These are phyloP conservation scores for Dendroctonus valens DNA, from an alignment of 1,140 invertebrate genomes.

Conservation along the genomic window DNA sequence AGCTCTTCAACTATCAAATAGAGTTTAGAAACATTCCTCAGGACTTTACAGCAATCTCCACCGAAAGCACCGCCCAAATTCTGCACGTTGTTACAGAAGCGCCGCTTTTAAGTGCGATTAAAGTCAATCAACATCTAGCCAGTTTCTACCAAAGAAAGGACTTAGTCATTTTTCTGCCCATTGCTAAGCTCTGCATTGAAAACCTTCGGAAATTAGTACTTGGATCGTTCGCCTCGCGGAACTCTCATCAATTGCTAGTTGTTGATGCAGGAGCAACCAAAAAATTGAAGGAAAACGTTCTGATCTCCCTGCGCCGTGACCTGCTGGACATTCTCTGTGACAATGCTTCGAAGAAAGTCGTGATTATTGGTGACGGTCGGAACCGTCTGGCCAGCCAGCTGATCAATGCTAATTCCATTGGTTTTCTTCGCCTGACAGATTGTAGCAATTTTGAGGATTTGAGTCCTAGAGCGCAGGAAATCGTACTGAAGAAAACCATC, in stretches of 20 bases:
- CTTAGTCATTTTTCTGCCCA: no score
- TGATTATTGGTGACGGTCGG: not conserved
- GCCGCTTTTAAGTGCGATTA: no score
- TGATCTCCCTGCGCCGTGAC: not conserved
- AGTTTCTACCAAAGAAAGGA: no score
- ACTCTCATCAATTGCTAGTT: no score
- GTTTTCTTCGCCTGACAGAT: not conserved
- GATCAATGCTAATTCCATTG: not conserved
- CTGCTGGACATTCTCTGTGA: not conserved
- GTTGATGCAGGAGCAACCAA: no score
- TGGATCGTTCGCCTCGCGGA: no score
- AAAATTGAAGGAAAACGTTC: not conserved
- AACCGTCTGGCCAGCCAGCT: not conserved
- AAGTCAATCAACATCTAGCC: no score
- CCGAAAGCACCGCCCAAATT: no score
- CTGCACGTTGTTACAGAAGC: no score
- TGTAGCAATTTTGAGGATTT: not conserved
- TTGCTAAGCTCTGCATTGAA: no score
- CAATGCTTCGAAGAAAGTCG: not conserved
- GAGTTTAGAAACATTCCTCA: not conserved
- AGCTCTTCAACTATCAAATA: slow-evolving; percentile 7
- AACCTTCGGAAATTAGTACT: no score
- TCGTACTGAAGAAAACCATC: slow-evolving; percentile 2
- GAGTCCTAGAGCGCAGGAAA: not conserved
- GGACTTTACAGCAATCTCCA: not conserved